Conservation (phyloP, 2,113 vertebrate species). For the Vimba vimba region DNA sequence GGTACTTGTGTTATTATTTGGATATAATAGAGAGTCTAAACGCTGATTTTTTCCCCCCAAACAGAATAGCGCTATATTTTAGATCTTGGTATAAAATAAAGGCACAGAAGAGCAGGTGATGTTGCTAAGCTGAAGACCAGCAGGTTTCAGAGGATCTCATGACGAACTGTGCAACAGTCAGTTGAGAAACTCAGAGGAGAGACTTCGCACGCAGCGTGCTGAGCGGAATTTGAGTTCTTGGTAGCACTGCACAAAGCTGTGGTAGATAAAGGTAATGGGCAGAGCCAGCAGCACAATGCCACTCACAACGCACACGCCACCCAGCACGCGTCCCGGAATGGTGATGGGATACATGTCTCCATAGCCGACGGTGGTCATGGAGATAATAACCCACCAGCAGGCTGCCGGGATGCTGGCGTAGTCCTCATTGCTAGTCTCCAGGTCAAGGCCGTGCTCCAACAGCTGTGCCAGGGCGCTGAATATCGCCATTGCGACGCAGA, state of each 20-base stretch:
- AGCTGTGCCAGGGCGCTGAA: conserved; percentile 97
- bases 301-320: conserved; percentile 97
- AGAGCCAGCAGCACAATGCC: conserved; percentile 95
- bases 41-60: neutral
- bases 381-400: conserved; percentile 99
- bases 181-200: conserved; percentile 87
- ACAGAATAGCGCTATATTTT: neutral
- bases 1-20: conserved; percentile 48
- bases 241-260: conserved; percentile 99
- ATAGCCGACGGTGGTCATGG: conserved; percentile 99
- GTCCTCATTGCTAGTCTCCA: conserved; percentile 88
- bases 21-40: conserved; percentile 23
- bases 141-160: conserved; percentile 35
- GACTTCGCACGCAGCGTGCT: conserved; percentile 86
- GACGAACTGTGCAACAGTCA: conserved; percentile 63
- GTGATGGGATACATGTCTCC: conserved; percentile 98
- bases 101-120: conserved; percentile 44
- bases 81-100: conserved; percentile 37
- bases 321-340: conserved; percentile 91
- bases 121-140: conserved; percentile 16
- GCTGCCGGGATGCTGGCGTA: conserved; percentile 97
- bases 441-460: conserved; percentile 94
- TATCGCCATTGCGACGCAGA: conserved; percentile 97
- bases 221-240: conserved; percentile 95
- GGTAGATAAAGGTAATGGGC: conserved; percentile 99